Evolutionary conservation across 1,140 invertebrate genomes (phyloP).

Genomic region (Caenorhabditis tropicalis): DNA sequence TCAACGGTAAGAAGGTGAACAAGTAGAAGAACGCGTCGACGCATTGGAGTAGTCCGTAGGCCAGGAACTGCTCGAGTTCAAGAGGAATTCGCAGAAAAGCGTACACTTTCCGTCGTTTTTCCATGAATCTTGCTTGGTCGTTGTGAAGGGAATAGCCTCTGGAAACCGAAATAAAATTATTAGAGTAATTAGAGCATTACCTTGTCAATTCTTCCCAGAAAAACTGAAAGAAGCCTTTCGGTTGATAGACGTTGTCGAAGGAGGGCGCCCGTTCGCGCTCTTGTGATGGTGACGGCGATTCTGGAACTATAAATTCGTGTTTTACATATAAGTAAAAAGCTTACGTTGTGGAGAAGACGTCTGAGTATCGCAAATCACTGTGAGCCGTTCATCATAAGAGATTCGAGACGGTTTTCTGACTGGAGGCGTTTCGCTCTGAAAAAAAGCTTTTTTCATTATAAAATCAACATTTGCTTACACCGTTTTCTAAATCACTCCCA

Average conservation of each 20-base stretch:
- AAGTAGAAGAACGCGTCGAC: constrained; percentile 97
- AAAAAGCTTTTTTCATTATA: not conserved
- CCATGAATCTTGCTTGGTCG: constrained; percentile 84
- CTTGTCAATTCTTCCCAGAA: constrained; percentile 53
- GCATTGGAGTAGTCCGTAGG: constrained; percentile 93
- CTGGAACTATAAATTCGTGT: not conserved
- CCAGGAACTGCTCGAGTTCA: constrained; percentile 85
- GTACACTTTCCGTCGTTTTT: constrained; percentile 91
- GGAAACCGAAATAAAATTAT: constrained; percentile 19
- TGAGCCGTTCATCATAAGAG: not conserved
- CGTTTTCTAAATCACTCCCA: not conserved
- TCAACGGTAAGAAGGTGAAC: constrained; percentile 93
- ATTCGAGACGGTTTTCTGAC: constrained; percentile 10
- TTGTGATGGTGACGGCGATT: not conserved
- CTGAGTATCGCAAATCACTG: constrained; percentile 20
- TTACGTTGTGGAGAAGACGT: not conserved
- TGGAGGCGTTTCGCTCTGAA: not conserved
- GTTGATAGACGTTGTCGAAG: not conserved
- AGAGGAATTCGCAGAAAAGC: constrained; percentile 94
- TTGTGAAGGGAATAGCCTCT: constrained; percentile 70
- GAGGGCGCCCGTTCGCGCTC: not conserved
- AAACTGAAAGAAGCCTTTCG: constrained; percentile 41
- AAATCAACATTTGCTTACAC: not conserved
- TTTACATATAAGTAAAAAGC: not conserved
- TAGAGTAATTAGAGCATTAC: not conserved